These are phyloP conservation scores for Lepus americanus DNA, from an alignment of 2,113 vertebrate species.

Conservation along the genomic window DNA sequence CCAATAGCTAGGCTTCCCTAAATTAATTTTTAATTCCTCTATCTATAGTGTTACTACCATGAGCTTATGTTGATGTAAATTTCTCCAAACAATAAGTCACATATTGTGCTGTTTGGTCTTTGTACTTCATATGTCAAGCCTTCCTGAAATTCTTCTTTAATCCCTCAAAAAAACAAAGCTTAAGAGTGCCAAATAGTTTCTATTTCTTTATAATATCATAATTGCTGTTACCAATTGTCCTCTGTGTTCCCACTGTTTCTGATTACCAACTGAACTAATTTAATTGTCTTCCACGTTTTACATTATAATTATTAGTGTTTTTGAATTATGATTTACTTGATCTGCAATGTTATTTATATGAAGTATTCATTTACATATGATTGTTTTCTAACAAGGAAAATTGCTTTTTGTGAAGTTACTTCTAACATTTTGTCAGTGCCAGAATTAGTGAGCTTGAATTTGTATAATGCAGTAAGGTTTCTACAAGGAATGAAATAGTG, in stretches of 20 bases:
- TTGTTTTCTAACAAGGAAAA: constrained; percentile 24
- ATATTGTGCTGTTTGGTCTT: background rate
- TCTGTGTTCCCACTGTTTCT: background rate
- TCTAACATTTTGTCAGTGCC: constrained; percentile 26
- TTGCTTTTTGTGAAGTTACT: background rate
- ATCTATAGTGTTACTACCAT: background rate
- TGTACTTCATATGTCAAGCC: background rate
- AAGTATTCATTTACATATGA: constrained; percentile 13
- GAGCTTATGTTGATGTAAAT: background rate
- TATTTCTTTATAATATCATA: background rate
- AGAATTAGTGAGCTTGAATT: constrained; percentile 68
- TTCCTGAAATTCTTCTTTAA: background rate
- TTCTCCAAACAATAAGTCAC: background rate
- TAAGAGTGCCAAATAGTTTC: background rate
- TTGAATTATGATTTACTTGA: constrained; percentile 3
- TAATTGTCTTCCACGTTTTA: background rate
- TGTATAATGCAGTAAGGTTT: constrained; percentile 54
- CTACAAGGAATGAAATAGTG: constrained; percentile 47
- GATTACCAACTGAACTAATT: background rate
- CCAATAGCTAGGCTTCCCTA: background rate
- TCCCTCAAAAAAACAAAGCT: background rate
- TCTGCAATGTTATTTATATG: background rate
- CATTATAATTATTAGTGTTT: background rate
- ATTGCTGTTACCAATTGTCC: background rate
- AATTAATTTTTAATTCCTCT: background rate